These are phyloP conservation scores for Tetraneura akinire DNA, from an alignment of 1,140 invertebrate genomes.

Conservation along the genomic window DNA sequence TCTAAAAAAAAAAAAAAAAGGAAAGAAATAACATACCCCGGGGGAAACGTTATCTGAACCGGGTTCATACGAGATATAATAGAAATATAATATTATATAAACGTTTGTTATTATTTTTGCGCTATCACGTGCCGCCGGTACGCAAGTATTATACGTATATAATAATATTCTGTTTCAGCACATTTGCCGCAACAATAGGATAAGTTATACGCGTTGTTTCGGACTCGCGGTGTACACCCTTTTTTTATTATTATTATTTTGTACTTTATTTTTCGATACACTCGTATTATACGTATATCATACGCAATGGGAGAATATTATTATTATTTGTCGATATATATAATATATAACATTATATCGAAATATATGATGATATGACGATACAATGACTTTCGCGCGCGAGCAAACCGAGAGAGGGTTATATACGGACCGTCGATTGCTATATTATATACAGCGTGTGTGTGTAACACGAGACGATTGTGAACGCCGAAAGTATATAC, in stretches of 20 bases:
- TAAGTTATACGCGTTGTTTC: slow-evolving; percentile 26
- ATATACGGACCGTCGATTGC: slow-evolving; percentile 17
- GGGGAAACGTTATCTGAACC: slow-evolving; percentile 47
- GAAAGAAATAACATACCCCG: slow-evolving; percentile 42
- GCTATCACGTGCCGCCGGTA: slow-evolving; percentile 38
- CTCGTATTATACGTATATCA: no score
- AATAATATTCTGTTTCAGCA: neutral
- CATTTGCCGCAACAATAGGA: slow-evolving; percentile 28
- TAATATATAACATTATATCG: neutral
- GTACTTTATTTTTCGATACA: neutral
- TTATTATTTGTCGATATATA: neutral
- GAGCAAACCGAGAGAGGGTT: slow-evolving; percentile 38
- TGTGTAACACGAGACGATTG: slow-evolving; percentile 44
- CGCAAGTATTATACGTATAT: neutral
- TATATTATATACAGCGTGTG: no score
- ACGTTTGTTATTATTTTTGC: slow-evolving; percentile 47
- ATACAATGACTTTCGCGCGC: slow-evolving; percentile 31
- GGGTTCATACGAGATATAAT: slow-evolving; percentile 22
- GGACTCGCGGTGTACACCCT: slow-evolving; percentile 37
- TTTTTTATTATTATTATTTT: slow-evolving; percentile 31
- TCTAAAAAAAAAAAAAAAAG: slow-evolving; percentile 22
- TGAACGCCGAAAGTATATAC: neutral
- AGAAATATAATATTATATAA: slow-evolving; percentile 43
- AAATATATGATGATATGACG: slow-evolving; percentile 22
- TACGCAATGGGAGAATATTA: neutral